Conservation (phyloP, 2,797 vertebrate genomes). For the Cygnus olor region DNA sequence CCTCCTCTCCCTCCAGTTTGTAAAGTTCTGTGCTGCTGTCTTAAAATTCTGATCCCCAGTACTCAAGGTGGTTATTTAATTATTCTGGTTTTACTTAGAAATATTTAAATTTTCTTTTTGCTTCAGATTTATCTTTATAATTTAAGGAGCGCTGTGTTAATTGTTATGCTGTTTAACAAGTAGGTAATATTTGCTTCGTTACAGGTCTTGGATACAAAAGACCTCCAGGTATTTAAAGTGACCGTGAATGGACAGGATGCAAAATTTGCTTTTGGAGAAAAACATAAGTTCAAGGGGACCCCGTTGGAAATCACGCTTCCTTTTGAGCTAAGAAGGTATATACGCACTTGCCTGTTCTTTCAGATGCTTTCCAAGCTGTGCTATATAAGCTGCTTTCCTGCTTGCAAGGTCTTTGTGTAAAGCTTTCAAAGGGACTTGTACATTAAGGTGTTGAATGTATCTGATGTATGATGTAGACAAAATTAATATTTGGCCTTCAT, state of each 20-base stretch:
- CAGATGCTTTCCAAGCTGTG: neutral
- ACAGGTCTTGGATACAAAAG: constrained; percentile 91
- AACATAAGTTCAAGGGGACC: constrained; percentile 90
- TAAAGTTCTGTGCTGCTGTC: neutral
- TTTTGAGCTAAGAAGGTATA: constrained; percentile 89
- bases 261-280: constrained; percentile 84
- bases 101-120: neutral
- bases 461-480: neutral
- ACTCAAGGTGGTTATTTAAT: accelerated
- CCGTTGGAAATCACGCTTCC: constrained; percentile 89
- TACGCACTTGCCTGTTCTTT: neutral
- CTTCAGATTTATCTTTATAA: neutral
- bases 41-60: neutral
- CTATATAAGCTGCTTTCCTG: neutral
- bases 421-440: neutral
- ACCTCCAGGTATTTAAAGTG: constrained; percentile 86
- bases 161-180: neutral
- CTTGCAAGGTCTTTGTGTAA: neutral
- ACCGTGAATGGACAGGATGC: constrained; percentile 86
- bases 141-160: neutral
- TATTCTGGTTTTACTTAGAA: neutral
- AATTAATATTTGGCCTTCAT: neutral
- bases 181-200: constrained; percentile 12
- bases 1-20: neutral
- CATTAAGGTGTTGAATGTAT: neutral